These are phyloP conservation scores for Peromyscus nudipes DNA, from an alignment of 2,797 vertebrate genomes.

Conservation along the genomic window DNA sequence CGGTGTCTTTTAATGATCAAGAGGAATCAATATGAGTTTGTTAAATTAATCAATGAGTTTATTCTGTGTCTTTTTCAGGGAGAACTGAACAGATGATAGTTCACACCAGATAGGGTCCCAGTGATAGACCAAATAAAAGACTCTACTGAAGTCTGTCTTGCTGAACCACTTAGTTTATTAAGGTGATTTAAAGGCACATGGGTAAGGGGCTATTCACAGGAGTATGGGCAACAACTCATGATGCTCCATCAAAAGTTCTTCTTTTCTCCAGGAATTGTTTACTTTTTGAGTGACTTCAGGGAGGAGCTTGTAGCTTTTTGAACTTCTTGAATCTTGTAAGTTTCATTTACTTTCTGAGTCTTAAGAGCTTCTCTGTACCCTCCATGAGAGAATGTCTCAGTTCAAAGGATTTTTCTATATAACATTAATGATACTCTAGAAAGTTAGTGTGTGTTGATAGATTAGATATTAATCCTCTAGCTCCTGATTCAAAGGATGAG, in stretches of 20 bases:
- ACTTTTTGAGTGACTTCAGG: not conserved
- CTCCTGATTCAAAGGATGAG: not conserved
- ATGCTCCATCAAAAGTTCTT: not conserved
- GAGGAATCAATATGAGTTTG: not conserved
- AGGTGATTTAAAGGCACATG: not conserved
- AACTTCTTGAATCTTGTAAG: not conserved
- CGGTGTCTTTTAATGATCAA: not conserved
- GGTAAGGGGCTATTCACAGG: not conserved
- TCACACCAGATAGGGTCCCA: not conserved
- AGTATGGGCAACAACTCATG: not conserved
- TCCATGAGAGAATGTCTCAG: not conserved
- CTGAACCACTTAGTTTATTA: not conserved
- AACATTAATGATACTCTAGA: not conserved
- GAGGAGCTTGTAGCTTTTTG: not conserved
- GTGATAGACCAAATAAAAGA: not conserved
- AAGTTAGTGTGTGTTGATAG: not conserved
- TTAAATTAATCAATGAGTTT: not conserved
- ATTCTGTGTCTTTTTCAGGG: not conserved
- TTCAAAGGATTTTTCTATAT: not conserved
- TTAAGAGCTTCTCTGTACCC: not conserved
- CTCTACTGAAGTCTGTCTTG: not conserved
- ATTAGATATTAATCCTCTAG: not conserved
- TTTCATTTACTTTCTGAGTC: not conserved
- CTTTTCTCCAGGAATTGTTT: not conserved
- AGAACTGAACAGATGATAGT: not conserved